Evolutionary conservation across 2,113 vertebrate genomes (phyloP).

Genomic region (Pelecanus crispus): DNA sequence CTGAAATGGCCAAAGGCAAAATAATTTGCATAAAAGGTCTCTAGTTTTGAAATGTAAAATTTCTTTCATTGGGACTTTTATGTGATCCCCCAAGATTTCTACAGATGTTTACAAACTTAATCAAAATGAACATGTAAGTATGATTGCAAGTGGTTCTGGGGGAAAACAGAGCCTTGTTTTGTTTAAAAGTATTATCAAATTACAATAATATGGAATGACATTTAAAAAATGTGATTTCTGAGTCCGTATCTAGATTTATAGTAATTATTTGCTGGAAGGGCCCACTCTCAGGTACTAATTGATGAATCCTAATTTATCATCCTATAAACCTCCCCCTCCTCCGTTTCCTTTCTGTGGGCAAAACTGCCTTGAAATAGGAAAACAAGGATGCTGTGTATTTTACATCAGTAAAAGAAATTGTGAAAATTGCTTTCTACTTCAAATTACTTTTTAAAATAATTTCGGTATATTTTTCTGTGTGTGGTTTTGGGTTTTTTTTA

Average conservation of each 20-base stretch:
- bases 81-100: slow-evolving; percentile 12
- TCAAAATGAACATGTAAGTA: slow-evolving; percentile 22
- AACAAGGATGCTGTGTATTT: neutral
- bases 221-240: neutral
- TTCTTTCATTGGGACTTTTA: slow-evolving; percentile 65
- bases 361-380: neutral
- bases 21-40: slow-evolving; percentile 73
- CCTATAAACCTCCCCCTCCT: neutral
- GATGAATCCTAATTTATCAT: neutral
- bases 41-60: slow-evolving; percentile 67
- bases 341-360: neutral
- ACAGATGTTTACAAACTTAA: slow-evolving; percentile 57
- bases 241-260: neutral
- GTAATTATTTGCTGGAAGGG: neutral
- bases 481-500: neutral
- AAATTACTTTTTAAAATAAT: neutral
- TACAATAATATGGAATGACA: neutral
- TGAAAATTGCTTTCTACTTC: neutral
- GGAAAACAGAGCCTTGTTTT: neutral
- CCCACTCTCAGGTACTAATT: neutral
- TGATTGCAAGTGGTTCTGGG: neutral
- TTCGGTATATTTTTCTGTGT: neutral
- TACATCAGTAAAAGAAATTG: neutral
- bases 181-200: slow-evolving; percentile 8
- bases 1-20: slow-evolving; percentile 77